Percentiles rank a stretch among this genome's conserved stretches.
phyloP scores from a whole-genome alignment of 2,113 vertebrate genomes.

The Neoarius graeffei region DNA sequence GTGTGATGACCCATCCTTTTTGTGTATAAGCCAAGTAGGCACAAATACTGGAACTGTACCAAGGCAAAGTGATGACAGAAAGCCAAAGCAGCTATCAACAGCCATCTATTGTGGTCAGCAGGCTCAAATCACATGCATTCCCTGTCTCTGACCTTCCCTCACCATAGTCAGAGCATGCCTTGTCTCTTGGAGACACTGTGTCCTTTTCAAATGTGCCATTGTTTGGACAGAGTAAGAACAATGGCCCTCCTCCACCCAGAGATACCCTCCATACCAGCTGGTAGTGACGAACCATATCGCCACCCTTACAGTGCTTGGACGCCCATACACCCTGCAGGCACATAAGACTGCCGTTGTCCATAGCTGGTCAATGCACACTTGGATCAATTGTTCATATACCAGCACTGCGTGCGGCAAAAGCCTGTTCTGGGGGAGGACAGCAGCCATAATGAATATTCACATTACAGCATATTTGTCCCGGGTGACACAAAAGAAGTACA shows the following conservation, averaged over 20 bases:
- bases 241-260: slow-evolving; percentile 48
- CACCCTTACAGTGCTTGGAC: slow-evolving; percentile 50
- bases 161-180: slow-evolving; percentile 25
- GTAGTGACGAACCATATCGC: slow-evolving; percentile 51
- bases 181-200: slow-evolving; percentile 47
- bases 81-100: slow-evolving; percentile 31
- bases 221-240: slow-evolving; percentile 50
- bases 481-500: slow-evolving; percentile 55
- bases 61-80: slow-evolving; percentile 43
- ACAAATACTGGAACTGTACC: slow-evolving; percentile 40
- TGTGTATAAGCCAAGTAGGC: slow-evolving; percentile 12
- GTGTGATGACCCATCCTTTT: slow-evolving; percentile 9
- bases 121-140: slow-evolving; percentile 47
- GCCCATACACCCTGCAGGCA: slow-evolving; percentile 45
- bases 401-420: slow-evolving; percentile 36
- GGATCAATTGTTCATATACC: slow-evolving; percentile 54
- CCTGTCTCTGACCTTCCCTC: slow-evolving; percentile 41
- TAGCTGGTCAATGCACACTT: slow-evolving; percentile 55
- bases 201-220: slow-evolving; percentile 50
- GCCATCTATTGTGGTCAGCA: slow-evolving; percentile 38
- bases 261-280: slow-evolving; percentile 59
- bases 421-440: slow-evolving; percentile 41
- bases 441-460: slow-evolving; percentile 47
- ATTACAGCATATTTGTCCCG: slow-evolving; percentile 55
- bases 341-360: slow-evolving; percentile 53